Evolutionary conservation across 2,797 vertebrate genomes (phyloP).

Genomic region (Hyperoplus lanceolatus): DNA sequence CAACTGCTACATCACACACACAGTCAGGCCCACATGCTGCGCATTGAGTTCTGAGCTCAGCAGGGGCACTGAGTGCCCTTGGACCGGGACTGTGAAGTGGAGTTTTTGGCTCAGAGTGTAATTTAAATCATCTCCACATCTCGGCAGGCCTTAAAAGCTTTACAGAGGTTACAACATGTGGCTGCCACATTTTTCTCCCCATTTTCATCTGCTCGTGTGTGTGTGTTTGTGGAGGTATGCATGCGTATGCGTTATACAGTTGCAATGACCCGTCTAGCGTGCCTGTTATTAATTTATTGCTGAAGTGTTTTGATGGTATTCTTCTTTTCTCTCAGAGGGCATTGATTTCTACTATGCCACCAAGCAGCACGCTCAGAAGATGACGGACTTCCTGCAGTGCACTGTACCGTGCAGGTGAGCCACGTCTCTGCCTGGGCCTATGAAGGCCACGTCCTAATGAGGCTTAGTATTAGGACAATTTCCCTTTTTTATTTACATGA

Average conservation of each 20-base stretch:
- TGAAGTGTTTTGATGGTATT: conserved; percentile 48
- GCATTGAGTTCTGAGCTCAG: conserved; percentile 42
- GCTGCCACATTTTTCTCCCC: conserved; percentile 56
- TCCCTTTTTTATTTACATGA: background rate
- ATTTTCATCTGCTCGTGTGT: conserved; percentile 19
- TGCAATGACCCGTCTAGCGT: conserved; percentile 15
- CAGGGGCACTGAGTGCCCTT: conserved; percentile 34
- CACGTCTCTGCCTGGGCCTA: background rate
- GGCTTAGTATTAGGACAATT: background rate
- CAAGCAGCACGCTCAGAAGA: conserved; percentile 97
- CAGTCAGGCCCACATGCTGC: conserved; percentile 16
- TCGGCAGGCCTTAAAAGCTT: conserved; percentile 63
- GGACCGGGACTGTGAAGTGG: conserved; percentile 29
- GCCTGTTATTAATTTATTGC: conserved; percentile 45
- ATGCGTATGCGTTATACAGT: conserved; percentile 12
- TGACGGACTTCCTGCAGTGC: conserved; percentile 97
- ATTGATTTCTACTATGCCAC: conserved; percentile 97
- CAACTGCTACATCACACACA: conserved; percentile 21
- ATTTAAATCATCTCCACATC: conserved; percentile 66
- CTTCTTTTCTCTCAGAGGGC: conserved; percentile 86
- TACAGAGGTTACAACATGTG: conserved; percentile 69
- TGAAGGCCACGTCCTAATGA: background rate
- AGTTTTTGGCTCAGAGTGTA: conserved; percentile 41
- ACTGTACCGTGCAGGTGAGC: conserved; percentile 94
- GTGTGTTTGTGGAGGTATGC: conserved; percentile 7